phyloP scores from a whole-genome alignment of 37 sponge, comb jelly and placozoan genomes.

The Crambe crambe region DNA sequence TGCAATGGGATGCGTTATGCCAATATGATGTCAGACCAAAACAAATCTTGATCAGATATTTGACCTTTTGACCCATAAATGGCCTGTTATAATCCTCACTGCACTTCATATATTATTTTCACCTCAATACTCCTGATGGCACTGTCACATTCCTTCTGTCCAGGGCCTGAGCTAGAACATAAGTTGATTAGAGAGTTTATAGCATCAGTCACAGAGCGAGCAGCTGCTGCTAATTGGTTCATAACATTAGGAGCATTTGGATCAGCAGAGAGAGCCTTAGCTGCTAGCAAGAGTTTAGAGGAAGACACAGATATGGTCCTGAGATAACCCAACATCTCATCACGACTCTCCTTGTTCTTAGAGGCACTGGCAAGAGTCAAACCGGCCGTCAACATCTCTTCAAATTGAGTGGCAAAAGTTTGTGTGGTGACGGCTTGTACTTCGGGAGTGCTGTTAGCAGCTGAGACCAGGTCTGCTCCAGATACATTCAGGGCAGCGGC shows the following conservation, averaged over 20 bases:
- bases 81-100: too few species aligned
- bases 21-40: too few species aligned
- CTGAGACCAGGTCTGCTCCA: conserved; percentile 79
- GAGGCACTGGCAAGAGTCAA: conserved; percentile 87
- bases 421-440: conserved; percentile 82
- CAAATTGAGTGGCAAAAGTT: conserved; percentile 70
- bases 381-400: conserved; percentile 73
- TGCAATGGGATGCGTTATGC: too few species aligned
- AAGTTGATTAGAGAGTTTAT: conserved; percentile 93
- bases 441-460: conserved; percentile 85
- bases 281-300: conserved; percentile 86
- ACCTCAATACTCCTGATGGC: conserved; percentile 96
- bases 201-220: conserved; percentile 91
- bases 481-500: conserved; percentile 91
- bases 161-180: conserved; percentile 91
- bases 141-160: conserved; percentile 98
- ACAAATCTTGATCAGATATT: too few species aligned
- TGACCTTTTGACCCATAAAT: too few species aligned
- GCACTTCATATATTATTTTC: too few species aligned
- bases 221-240: conserved; percentile 91
- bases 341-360: conserved; percentile 65
- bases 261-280: conserved; percentile 90
- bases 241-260: conserved; percentile 97
- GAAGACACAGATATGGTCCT: conserved; percentile 76
- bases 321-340: conserved; percentile 75